These are phyloP conservation scores for Hydrozoanthus tunicans DNA, from an alignment of 64 coral and sea anemone species.

Conservation along the genomic window DNA sequence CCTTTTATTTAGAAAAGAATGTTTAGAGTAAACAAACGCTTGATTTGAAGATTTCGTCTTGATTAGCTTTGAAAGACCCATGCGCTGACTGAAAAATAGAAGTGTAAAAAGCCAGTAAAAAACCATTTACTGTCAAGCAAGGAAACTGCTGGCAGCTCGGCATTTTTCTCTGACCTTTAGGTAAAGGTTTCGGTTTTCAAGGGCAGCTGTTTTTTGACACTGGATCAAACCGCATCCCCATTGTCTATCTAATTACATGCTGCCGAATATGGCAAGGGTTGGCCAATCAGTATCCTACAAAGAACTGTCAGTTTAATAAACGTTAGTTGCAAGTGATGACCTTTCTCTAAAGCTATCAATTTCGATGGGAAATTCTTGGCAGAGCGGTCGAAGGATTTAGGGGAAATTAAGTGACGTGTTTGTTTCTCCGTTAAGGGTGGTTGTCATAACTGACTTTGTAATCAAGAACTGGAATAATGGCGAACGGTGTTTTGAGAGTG, in stretches of 20 bases:
- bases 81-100: background rate
- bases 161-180: too few species aligned
- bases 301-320: constrained; percentile 51
- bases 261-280: constrained; percentile 73
- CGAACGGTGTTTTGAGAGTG: constrained; percentile 19
- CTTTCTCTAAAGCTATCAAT: constrained; percentile 20
- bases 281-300: background rate
- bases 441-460: constrained; percentile 9
- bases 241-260: constrained; percentile 64
- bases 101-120: constrained; percentile 1
- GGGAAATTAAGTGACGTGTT: constrained; percentile 35
- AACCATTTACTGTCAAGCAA: background rate
- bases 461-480: constrained; percentile 9
- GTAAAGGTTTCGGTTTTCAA: background rate
- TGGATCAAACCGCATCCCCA: constrained; percentile 44
- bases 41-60: background rate
- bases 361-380: constrained; percentile 8
- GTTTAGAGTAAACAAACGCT: constrained; percentile 34
- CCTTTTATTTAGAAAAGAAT: background rate
- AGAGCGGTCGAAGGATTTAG: background rate
- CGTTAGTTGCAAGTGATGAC: constrained; percentile 48
- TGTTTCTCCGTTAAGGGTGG: constrained; percentile 16
- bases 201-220: constrained; percentile 44
- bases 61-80: background rate
- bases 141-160: too few species aligned